phyloP scores from a whole-genome alignment of 2,113 vertebrate genomes.

The Tamias sibiricus region DNA sequence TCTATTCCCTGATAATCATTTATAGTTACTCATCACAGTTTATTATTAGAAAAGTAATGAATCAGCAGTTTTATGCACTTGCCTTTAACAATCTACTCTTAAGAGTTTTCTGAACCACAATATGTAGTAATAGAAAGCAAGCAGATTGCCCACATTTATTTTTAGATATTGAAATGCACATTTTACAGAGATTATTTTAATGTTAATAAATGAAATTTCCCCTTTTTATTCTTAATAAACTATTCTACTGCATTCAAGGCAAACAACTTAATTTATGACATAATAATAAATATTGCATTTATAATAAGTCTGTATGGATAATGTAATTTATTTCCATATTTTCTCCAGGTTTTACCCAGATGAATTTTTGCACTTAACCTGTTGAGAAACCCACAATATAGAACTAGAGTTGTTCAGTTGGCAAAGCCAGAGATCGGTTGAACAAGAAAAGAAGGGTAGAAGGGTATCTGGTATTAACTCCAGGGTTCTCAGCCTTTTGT shows the following conservation, averaged over 20 bases:
- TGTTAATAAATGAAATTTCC: neutral
- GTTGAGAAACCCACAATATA: neutral
- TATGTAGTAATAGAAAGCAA: neutral
- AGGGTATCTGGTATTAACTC: neutral
- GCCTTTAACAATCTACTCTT: constrained; percentile 62
- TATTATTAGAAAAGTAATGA: constrained; percentile 81
- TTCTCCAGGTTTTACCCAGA: neutral
- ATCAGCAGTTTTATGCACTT: constrained; percentile 55
- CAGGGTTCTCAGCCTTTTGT: neutral
- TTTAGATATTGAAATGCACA: constrained; percentile 23
- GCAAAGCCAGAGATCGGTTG: neutral
- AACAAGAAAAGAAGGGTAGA: neutral
- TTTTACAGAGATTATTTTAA: neutral
- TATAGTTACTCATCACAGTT: constrained; percentile 72
- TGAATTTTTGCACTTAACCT: neutral
- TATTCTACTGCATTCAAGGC: neutral
- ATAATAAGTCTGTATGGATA: neutral
- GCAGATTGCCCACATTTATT: constrained; percentile 26
- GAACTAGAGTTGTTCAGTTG: neutral
- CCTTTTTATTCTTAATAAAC: neutral
- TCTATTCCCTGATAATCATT: constrained; percentile 75
- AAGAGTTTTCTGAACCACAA: constrained; percentile 51
- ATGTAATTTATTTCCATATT: neutral
- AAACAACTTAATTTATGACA: neutral
- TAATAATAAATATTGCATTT: neutral